phyloP scores from a whole-genome alignment of 2,888 invertebrate species.

The Frankliniella fusca region DNA sequence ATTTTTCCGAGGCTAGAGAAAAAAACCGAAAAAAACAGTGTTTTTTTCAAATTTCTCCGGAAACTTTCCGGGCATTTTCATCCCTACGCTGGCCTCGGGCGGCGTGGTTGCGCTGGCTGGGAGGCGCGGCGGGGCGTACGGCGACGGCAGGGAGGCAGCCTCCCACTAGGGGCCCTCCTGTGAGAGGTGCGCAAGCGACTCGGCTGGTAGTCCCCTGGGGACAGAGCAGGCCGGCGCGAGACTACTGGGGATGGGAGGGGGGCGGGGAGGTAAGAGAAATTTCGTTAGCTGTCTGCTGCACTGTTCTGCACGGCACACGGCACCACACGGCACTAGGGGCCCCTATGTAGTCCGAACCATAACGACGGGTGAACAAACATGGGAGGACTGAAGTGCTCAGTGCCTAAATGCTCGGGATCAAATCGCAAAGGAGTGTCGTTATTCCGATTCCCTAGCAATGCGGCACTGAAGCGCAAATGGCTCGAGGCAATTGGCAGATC shows the following conservation, averaged over 20 bases:
- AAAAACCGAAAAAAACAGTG: no score
- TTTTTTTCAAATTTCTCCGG: no score
- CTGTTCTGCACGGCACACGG: not conserved
- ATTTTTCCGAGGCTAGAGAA: no score
- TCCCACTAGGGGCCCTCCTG: not conserved
- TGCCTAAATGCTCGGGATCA: not conserved
- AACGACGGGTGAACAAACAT: not conserved
- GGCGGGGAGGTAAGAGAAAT: not conserved
- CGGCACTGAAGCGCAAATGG: not conserved
- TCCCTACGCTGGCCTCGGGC: no score
- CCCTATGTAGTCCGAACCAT: not conserved
- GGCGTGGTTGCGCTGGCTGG: no score
- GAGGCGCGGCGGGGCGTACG: no score
- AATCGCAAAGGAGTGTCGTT: not conserved
- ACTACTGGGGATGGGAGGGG: not conserved
- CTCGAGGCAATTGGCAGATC: not conserved
- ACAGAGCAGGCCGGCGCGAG: not conserved
- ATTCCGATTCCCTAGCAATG: not conserved
- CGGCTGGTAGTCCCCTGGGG: not conserved
- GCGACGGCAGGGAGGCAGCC: no score
- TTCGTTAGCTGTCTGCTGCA: not conserved
- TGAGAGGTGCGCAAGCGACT: not conserved
- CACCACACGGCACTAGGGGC: not conserved
- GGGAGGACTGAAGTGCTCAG: not conserved
- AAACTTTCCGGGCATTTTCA: no score